phyloP scores from a whole-genome alignment of 2,113 vertebrate species.

The Peucedramus taeniatus region DNA sequence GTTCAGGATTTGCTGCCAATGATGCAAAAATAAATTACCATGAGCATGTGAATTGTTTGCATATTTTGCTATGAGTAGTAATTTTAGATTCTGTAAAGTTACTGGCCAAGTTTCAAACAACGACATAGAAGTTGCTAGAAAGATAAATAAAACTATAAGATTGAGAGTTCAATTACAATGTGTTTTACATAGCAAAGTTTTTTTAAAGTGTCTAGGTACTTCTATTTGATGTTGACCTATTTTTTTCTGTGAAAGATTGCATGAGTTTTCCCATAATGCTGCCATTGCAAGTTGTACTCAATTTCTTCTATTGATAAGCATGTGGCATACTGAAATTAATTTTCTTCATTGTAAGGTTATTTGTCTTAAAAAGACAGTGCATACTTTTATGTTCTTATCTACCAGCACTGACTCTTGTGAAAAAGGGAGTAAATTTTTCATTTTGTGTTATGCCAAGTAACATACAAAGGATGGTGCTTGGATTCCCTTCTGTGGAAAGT shows the following conservation, averaged over 20 bases:
- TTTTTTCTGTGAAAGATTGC: slow-evolving; percentile 23
- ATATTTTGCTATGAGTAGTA: neutral
- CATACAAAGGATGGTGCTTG: neutral
- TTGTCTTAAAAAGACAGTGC: slow-evolving; percentile 60
- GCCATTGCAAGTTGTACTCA: slow-evolving; percentile 38
- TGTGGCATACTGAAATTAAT: slow-evolving; percentile 44
- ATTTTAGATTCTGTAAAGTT: neutral
- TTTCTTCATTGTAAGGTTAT: slow-evolving; percentile 40
- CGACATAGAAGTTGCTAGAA: neutral
- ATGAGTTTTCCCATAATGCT: slow-evolving; percentile 49
- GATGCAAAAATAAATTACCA: neutral
- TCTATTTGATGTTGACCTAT: neutral
- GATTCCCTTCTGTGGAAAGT: neutral
- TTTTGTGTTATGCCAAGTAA: neutral
- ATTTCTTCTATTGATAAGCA: slow-evolving; percentile 53
- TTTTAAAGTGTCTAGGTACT: neutral
- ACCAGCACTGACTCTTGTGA: neutral
- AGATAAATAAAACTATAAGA: neutral
- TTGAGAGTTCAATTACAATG: neutral
- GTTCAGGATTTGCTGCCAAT: neutral
- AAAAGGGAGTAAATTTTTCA: neutral
- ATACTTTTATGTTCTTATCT: slow-evolving; percentile 48
- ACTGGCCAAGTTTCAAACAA: neutral
- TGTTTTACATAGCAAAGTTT: neutral
- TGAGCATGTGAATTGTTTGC: neutral